Base-by-base conservation (phyloP, 1,140 invertebrate genomes). In the Oryzaephilus surinamensis region DNA sequence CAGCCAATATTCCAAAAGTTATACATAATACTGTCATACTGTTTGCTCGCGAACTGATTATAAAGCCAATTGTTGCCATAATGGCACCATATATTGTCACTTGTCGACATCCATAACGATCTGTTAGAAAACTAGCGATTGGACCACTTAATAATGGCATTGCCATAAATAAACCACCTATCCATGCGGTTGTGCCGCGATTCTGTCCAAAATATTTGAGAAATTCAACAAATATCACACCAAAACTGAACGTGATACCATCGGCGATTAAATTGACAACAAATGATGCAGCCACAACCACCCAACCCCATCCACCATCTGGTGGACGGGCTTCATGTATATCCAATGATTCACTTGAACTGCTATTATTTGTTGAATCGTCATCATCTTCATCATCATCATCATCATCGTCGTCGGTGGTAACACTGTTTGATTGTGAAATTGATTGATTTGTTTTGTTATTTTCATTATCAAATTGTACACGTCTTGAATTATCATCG, bases 211-310 rank as follows among this genome's bases (percentile, higher is more conserved):
- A 91, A 58, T 87, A 82, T 24, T 80, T 72, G 11, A 83, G 62
- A 53, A 92, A 81, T 54, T 89, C 79, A 0, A 80, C 74, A 54
- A 75, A 87, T 49, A 90, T 81, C 1, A 90, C 76, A 17, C 86
- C 86, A 55, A 89, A 89, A 35, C 84, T 86, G 61, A 90, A 85
- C 0, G 85, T 87, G 31, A 91, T 79, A 3, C 87, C 87, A 56
- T 93, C 87, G 10, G 89, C 87, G 46, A 95, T 93, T 14, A 94
- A 68, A 59, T 93, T 93, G 32, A 90, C 82, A 63, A 92, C 72
- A 51, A 95, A 92, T 0, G 88, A 82, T 60, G 86, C 70, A 60
- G 79, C 84, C 34, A 93, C 67, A 54, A 91, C 72, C 38, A 92
- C 76, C 80, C 80, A 84, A 12, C 81, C 81, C 77, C 78, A 84